Percentiles rank a stretch among this genome's conserved stretches.
Evolutionary conservation across 37 sponge, comb jelly and placozoan genomes (phyloP).

Genomic region (Amphimedon queenslandica): DNA sequence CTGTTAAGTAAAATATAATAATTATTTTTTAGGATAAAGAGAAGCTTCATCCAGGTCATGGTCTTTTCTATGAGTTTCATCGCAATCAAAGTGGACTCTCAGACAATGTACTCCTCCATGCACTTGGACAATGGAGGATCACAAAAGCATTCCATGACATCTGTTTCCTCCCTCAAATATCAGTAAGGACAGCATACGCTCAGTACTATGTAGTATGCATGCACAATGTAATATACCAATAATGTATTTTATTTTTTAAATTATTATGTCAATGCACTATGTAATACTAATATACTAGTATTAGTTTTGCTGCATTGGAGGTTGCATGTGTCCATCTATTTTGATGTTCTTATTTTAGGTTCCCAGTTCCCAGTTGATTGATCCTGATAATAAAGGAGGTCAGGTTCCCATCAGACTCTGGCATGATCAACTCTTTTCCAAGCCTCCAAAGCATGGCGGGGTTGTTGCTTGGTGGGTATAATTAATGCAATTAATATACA

Average conservation of each 20-base stretch:
- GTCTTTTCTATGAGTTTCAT: constrained; percentile 69
- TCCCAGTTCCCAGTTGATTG: constrained; percentile 50
- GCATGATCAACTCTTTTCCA: constrained; percentile 76
- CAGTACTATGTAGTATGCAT: background rate
- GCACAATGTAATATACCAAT: background rate
- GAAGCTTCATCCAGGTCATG: constrained; percentile 51
- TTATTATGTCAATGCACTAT: too few species aligned
- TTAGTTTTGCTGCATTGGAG: background rate
- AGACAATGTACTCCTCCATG: constrained; percentile 61
- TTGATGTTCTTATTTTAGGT: constrained; percentile 14
- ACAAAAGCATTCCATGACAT: constrained; percentile 58
- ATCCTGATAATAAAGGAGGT: constrained; percentile 12
- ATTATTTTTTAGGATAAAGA: constrained; percentile 43
- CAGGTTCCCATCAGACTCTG: constrained; percentile 43
- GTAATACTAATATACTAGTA: background rate
- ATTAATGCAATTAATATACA: background rate
- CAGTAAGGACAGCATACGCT: constrained; percentile 25
- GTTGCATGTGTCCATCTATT: background rate
- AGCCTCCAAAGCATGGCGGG: constrained; percentile 63
- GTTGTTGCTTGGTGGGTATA: constrained; percentile 63
- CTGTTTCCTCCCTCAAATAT: constrained; percentile 59
- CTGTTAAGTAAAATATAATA: too few species aligned
- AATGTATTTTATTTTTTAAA: too few species aligned
- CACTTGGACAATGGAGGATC: constrained; percentile 74
- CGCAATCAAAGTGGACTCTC: constrained; percentile 58